These are phyloP conservation scores for Macrostomum cliftonense DNA, from an alignment of 2,888 invertebrate genomes.

Conservation along the genomic window DNA sequence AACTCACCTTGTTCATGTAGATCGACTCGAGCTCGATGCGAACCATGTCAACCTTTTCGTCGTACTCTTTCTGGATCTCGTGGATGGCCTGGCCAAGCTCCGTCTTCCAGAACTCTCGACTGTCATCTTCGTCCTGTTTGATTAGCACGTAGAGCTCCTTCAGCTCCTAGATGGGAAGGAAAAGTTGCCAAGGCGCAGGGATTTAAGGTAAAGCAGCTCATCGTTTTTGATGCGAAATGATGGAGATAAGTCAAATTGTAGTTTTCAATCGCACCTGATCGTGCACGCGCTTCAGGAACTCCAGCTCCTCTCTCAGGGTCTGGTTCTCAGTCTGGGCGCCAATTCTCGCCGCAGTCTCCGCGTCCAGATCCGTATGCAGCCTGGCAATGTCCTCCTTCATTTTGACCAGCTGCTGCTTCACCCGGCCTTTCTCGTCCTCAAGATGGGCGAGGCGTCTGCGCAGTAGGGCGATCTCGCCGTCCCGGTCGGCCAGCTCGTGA, in stretches of 20 bases:
- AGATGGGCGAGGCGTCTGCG: constrained; percentile 28
- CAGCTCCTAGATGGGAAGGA: constrained; percentile 37
- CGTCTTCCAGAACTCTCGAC: constrained; percentile 43
- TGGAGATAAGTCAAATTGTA: no score
- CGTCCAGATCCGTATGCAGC: constrained; percentile 35
- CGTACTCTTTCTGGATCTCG: constrained; percentile 42
- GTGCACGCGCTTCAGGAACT: constrained; percentile 40
- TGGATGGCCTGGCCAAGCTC: constrained; percentile 41
- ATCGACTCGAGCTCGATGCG: constrained; percentile 40
- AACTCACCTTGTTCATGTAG: constrained; percentile 41
- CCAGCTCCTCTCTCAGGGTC: constrained; percentile 40
- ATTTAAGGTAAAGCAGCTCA: no score
- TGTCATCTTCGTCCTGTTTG: constrained; percentile 41
- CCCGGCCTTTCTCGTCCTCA: constrained; percentile 15
- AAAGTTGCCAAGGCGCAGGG: no score
- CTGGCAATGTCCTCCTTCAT: neutral
- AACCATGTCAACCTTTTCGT: constrained; percentile 37
- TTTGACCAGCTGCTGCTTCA: neutral
- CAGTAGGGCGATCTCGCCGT: constrained; percentile 38
- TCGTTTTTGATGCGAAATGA: no score
- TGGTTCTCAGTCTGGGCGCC: constrained; percentile 41
- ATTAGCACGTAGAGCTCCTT: constrained; percentile 40
- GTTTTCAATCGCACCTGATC: constrained; percentile 32
- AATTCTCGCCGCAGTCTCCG: constrained; percentile 40
- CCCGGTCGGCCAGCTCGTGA: constrained; percentile 35